Conservation (phyloP, 2,888 invertebrate genomes). For the Lasius platythorax region DNA sequence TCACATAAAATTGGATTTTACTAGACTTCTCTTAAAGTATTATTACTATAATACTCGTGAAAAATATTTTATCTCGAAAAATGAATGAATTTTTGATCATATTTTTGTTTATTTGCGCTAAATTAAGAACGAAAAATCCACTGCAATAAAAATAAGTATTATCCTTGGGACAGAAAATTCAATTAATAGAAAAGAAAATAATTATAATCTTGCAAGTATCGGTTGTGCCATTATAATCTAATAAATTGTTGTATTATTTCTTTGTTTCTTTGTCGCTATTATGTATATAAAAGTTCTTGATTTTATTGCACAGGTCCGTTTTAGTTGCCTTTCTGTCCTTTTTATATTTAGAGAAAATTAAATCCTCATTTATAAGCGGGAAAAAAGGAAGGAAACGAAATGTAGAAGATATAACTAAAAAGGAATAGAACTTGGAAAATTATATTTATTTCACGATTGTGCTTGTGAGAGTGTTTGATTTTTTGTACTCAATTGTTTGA, state of each 20-base stretch:
- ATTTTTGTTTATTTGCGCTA: neutral
- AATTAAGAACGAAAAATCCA: neutral
- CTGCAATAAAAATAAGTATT: neutral
- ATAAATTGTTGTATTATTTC: neutral
- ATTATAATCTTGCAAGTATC: neutral
- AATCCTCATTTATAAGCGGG: neutral
- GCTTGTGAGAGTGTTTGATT: neutral
- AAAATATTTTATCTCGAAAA: neutral
- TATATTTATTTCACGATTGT: neutral
- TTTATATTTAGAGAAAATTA: neutral
- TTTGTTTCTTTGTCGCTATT: neutral
- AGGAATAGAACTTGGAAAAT: neutral
- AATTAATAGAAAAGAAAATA: neutral
- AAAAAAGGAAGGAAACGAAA: constrained; percentile 7
- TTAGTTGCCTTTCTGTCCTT: neutral
- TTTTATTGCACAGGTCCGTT: neutral
- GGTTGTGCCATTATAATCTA: neutral
- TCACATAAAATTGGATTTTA: constrained; percentile 20
- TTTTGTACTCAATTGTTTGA: neutral
- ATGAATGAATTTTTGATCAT: constrained; percentile 1
- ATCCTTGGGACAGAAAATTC: neutral
- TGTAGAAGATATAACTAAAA: neutral
- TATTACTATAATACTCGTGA: neutral
- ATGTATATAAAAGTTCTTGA: neutral
- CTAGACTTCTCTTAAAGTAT: neutral